These are phyloP conservation scores for Apostichopus californicus DNA, from an alignment of 35 echinoderm and acorn worm species.

Conservation along the genomic window DNA sequence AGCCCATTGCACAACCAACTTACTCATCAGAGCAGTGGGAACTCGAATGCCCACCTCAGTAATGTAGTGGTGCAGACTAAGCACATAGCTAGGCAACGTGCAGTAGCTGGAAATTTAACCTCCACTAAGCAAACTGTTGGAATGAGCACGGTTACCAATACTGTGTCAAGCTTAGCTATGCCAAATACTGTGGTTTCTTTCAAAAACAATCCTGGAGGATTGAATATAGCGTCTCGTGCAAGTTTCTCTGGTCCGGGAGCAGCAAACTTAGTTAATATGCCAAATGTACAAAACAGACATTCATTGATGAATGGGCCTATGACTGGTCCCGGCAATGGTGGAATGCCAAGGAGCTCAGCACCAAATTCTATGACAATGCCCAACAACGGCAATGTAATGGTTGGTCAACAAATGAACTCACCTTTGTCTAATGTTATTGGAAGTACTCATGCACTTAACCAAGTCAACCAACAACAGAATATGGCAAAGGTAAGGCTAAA, in stretches of 20 bases:
- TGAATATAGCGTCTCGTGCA: constrained; percentile 62
- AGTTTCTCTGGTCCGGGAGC: constrained; percentile 55
- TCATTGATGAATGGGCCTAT: constrained; percentile 67
- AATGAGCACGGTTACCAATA: constrained; percentile 60
- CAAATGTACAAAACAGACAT: constrained; percentile 58
- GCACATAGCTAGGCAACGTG: constrained; percentile 53
- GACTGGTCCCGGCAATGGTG: constrained; percentile 12
- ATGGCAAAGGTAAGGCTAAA: constrained; percentile 21
- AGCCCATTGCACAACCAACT: constrained; percentile 78
- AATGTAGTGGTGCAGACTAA: constrained; percentile 47
- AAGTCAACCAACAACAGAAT: constrained; percentile 52
- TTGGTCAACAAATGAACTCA: constrained; percentile 14
- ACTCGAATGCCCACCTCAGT: constrained; percentile 41
- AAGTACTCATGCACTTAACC: constrained; percentile 42
- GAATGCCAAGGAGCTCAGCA: constrained; percentile 35
- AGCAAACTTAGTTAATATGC: constrained; percentile 40
- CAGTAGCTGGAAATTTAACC: constrained; percentile 23
- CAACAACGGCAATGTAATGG: constrained; percentile 35
- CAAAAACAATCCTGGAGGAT: constrained; percentile 61
- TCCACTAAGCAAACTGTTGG: constrained; percentile 58
- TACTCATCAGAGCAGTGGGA: constrained; percentile 49
- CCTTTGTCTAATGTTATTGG: constrained; percentile 39
- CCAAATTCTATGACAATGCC: constrained; percentile 37
- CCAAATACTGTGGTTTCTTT: constrained; percentile 66
- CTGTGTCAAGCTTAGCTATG: constrained; percentile 57